Evolutionary conservation across 1,140 invertebrate species (phyloP).

Genomic region (Ericerus pela): DNA sequence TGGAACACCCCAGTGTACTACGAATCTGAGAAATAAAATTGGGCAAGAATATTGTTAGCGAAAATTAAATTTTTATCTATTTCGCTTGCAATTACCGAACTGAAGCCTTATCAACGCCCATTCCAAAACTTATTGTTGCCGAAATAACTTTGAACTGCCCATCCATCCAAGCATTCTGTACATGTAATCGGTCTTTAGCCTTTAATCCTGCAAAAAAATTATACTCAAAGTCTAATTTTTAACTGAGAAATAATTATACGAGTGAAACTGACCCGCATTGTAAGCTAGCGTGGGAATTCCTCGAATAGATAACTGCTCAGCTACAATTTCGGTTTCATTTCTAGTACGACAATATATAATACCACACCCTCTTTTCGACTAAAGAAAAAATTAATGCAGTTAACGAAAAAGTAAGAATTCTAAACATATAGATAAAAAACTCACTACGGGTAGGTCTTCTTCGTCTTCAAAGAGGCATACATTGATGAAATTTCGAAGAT

Average conservation of each 20-base stretch:
- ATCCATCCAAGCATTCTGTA: slow-evolving; percentile 50
- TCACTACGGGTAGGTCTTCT: not conserved
- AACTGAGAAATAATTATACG: not conserved
- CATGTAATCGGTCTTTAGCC: slow-evolving; percentile 33
- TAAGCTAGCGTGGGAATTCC: slow-evolving; percentile 43
- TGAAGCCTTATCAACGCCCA: slow-evolving; percentile 56
- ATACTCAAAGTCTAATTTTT: not conserved
- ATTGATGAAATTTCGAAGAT: slow-evolving; percentile 54
- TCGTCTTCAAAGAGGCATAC: slow-evolving; percentile 32
- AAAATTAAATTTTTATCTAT: too few species aligned
- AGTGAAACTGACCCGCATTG: slow-evolving; percentile 50
- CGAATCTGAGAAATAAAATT: slow-evolving; percentile 43
- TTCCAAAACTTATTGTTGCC: slow-evolving; percentile 55
- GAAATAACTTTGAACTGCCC: slow-evolving; percentile 43
- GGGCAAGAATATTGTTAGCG: not conserved
- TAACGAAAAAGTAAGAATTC: slow-evolving; percentile 22
- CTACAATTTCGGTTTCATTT: slow-evolving; percentile 46
- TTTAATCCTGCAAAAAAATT: slow-evolving; percentile 33
- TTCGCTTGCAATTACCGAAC: slow-evolving; percentile 37
- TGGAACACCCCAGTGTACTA: slow-evolving; percentile 84
- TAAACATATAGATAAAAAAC: too few species aligned
- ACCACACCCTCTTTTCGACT: slow-evolving; percentile 35
- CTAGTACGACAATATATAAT: slow-evolving; percentile 54
- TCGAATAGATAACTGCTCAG: slow-evolving; percentile 35
- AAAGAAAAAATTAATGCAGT: slow-evolving; percentile 19